Evolutionary conservation across 2,888 invertebrate genomes (phyloP), one percentile per base, ranked within the genome.

Genomic region (Neoaliturus tenellus): DNA sequence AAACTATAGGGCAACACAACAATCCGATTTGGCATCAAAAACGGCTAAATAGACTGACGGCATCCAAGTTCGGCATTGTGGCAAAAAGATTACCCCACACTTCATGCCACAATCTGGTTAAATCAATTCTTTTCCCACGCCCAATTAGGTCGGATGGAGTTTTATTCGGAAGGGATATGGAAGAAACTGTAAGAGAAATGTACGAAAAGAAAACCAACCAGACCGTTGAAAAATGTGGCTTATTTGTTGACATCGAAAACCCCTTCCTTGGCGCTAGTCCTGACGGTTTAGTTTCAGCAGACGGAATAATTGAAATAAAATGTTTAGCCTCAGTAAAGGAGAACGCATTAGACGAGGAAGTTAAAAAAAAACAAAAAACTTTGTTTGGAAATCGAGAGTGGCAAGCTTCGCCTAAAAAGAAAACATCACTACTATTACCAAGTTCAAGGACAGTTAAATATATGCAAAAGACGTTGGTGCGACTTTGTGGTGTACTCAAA

Each of bases 361-460:
- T 25, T n/a, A 10, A 28, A 10, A 14, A 51, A 0, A 0, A 80
- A 80, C 3, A 80, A 51, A 55, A 51, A 39, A 20, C 23, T 58
- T 0, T 80, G 80, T 17, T 80, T 80, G n/a, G 80, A 80, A 14
- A 2, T 51, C 5, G 20, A 2, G 12, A 35, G 55, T 6, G 41
- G 25, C 2, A n/a, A 31, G 0, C 41, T 83, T 23, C 39, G 33
- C n/a, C 69, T 85, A 41, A 85, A 85, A 33, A 73, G 73, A 80
- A 85, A 39, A 20, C 85, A 86, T 41, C 28, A 81, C 3, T 84
- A 87, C 55, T 86, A 73, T 35, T 78, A 83, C 39, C 86, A 86
- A 51, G 69, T 86, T 14, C 85, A 87, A 55, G 85, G 85, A 0
- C 85, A 85, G 62, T 33, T 87, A 12, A 81, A 86, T 39, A 69